Evolutionary conservation across 2,888 invertebrate genomes (phyloP).

Genomic region (Sicus ferrugineus): DNA sequence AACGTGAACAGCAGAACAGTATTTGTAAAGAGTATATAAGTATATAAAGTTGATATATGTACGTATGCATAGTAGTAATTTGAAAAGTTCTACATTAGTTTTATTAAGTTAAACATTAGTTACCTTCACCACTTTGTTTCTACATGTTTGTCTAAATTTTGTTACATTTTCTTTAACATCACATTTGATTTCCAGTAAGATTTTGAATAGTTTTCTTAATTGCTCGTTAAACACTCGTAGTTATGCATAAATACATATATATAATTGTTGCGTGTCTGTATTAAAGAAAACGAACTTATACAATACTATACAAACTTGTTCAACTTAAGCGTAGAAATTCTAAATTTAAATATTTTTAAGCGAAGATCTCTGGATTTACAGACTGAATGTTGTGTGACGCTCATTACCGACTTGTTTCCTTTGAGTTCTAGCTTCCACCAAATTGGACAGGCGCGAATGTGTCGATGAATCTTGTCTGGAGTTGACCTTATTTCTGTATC

Average conservation of each 20-base stretch:
- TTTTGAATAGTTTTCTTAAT: constrained; percentile 14
- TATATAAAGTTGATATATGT: constrained; percentile 14
- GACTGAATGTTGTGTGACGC: background rate
- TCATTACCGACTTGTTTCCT: background rate
- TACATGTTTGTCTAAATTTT: background rate
- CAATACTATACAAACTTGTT: background rate
- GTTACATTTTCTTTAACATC: constrained; percentile 25
- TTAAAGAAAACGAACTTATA: background rate
- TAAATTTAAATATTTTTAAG: background rate
- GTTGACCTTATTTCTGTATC: background rate
- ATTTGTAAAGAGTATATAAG: constrained; percentile 6
- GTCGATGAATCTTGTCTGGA: background rate
- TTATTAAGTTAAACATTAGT: constrained; percentile 10
- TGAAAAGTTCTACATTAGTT: background rate
- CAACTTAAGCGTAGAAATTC: no score
- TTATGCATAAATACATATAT: constrained; percentile 1
- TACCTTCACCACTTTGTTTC: background rate
- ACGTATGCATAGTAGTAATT: constrained; percentile 7
- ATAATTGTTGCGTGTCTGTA: background rate
- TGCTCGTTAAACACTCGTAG: constrained; percentile 9
- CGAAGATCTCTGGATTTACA: background rate
- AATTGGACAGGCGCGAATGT: background rate
- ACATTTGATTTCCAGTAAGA: constrained; percentile 26
- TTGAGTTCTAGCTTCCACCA: background rate
- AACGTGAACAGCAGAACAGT: constrained; percentile 18